These are phyloP conservation scores for Sebastes baramenuke DNA, from an alignment of 2,797 vertebrate species.

Conservation along the genomic window DNA sequence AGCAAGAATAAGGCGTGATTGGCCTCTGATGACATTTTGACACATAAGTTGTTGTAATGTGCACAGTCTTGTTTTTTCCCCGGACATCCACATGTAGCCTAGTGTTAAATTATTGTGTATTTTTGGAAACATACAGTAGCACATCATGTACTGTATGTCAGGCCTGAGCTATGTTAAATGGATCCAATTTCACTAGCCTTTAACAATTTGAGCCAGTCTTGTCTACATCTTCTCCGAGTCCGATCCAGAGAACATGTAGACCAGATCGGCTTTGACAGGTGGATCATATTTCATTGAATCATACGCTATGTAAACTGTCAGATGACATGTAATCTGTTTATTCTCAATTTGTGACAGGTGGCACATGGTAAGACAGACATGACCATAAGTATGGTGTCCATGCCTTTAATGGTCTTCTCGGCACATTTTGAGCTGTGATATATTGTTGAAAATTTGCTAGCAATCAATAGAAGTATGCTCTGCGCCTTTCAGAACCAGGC, in stretches of 20 bases:
- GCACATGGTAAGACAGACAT: neutral
- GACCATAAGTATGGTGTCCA: neutral
- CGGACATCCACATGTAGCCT: neutral
- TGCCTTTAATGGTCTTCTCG: neutral
- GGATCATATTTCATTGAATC: neutral
- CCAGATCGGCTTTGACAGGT: neutral
- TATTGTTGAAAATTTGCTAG: neutral
- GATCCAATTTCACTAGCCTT: constrained; percentile 34
- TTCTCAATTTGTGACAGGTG: neutral
- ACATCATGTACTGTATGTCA: constrained; percentile 9
- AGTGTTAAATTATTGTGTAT: neutral
- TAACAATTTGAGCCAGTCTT: constrained; percentile 18
- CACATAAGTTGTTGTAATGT: too few species aligned
- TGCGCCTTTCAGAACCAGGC: neutral
- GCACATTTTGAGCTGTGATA: neutral
- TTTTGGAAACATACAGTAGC: neutral
- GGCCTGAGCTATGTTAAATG: constrained; percentile 3
- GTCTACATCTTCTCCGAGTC: neutral
- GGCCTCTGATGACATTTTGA: neutral
- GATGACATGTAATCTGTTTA: neutral
- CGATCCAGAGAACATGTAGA: constrained; percentile 3
- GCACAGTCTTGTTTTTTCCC: neutral
- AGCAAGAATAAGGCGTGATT: neutral
- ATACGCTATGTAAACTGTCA: neutral
- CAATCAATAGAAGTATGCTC: neutral